These are phyloP conservation scores for Chaenocephalus aceratus DNA, from an alignment of 2,113 vertebrate species.

Conservation along the genomic window DNA sequence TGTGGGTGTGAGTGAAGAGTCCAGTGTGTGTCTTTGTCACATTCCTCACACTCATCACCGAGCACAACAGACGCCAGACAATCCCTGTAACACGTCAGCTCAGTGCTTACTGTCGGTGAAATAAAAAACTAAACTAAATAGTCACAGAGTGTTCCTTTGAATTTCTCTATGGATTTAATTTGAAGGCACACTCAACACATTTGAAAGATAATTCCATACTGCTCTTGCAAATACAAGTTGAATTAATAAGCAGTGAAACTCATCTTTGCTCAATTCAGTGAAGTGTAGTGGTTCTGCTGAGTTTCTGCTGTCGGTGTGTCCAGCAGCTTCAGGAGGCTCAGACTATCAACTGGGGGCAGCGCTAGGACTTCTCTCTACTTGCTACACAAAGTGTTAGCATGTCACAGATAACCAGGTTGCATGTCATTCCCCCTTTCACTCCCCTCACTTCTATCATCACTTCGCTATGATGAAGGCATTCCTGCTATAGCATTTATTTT, in stretches of 20 bases:
- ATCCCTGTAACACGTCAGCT: not conserved
- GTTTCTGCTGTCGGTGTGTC: not conserved
- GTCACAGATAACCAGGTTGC: not conserved
- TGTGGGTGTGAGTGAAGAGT: slow-evolving; percentile 32
- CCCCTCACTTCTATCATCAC: not conserved
- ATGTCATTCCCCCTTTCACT: not conserved
- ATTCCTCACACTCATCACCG: slow-evolving; percentile 54
- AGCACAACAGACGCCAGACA: not conserved
- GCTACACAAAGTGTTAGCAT: not conserved
- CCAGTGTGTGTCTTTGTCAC: slow-evolving; percentile 11
- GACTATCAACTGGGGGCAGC: too few species aligned
- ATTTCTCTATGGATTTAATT: not conserved
- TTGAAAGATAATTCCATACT: too few species aligned
- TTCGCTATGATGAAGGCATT: too few species aligned
- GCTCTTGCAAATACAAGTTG: too few species aligned
- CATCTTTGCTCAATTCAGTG: too few species aligned
- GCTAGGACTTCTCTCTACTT: not conserved
- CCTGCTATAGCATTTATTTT: too few species aligned
- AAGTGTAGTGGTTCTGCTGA: too few species aligned
- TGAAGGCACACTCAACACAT: too few species aligned
- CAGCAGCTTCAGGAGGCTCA: not conserved
- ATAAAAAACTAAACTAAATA: not conserved
- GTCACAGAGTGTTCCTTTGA: too few species aligned
- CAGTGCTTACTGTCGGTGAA: not conserved
- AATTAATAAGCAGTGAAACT: too few species aligned